A percentile compares a stretch with the other conserved stretches of the same genome.
Conservation (phyloP, 2,797 vertebrate genomes). For the Sebastes cheni region DNA sequence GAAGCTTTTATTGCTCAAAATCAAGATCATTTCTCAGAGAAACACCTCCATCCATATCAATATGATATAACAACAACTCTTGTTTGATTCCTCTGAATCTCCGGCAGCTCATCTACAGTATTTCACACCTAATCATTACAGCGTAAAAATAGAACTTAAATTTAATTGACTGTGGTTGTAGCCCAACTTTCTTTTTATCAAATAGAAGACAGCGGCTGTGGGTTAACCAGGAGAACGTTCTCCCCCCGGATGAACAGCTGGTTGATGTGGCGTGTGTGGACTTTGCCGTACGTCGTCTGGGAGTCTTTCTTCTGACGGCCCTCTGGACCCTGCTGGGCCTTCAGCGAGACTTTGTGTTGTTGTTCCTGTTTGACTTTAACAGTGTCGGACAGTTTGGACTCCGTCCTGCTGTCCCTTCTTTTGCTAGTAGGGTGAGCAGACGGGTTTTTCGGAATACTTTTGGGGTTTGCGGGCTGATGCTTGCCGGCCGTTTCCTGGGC, state of each 20-base stretch:
- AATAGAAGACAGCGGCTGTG: slow-evolving; percentile 79
- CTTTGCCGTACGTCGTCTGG: slow-evolving; percentile 86
- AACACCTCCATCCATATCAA: slow-evolving; percentile 77
- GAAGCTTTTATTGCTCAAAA: slow-evolving; percentile 55
- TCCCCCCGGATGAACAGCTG: slow-evolving; percentile 98
- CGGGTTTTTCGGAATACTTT: not conserved
- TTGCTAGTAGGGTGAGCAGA: not conserved
- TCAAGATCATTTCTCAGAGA: slow-evolving; percentile 27
- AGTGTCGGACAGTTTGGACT: not conserved
- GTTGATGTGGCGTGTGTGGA: slow-evolving; percentile 93
- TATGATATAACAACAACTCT: slow-evolving; percentile 72
- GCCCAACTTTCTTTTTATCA: not conserved
- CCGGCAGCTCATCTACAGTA: not conserved
- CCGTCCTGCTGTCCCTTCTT: not conserved
- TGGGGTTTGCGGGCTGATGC: slow-evolving; percentile 1
- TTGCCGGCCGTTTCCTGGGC: slow-evolving; percentile 35
- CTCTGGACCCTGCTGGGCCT: slow-evolving; percentile 8
- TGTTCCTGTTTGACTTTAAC: slow-evolving; percentile 1
- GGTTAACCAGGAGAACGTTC: slow-evolving; percentile 92
- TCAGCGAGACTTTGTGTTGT: not conserved
- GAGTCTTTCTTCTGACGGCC: slow-evolving; percentile 54
- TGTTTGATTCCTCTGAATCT: slow-evolving; percentile 25
- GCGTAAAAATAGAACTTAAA: not conserved
- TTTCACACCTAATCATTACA: not conserved
- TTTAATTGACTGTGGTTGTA: not conserved